A percentile compares a stretch with the other conserved stretches of the same genome.
These are phyloP conservation scores for Gavia stellata DNA, from an alignment of 2,113 vertebrate species.

Conservation along the genomic window DNA sequence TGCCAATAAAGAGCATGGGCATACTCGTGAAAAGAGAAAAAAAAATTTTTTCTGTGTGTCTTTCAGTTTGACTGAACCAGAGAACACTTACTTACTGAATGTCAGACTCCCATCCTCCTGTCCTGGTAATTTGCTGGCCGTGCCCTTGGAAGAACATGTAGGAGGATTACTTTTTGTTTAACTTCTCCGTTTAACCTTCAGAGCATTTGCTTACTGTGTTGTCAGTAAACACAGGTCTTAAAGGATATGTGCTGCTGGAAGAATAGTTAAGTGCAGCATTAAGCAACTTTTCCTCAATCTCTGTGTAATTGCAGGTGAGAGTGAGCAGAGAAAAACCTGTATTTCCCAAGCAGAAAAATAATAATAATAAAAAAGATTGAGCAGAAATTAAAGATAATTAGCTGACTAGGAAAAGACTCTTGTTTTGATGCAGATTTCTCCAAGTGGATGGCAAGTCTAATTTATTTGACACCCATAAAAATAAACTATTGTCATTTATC, in stretches of 20 bases:
- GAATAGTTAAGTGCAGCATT: background rate
- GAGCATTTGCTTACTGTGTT: background rate
- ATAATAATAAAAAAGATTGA: background rate
- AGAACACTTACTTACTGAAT: background rate
- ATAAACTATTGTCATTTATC: background rate
- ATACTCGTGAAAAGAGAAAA: background rate
- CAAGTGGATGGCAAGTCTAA: background rate
- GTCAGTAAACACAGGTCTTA: slow-evolving; percentile 1
- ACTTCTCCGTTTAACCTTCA: slow-evolving; percentile 31
- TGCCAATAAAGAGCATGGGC: background rate
- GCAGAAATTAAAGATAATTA: background rate
- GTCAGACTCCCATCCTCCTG: background rate
- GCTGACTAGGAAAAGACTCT: background rate
- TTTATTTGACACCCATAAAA: background rate
- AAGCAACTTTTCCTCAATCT: background rate
- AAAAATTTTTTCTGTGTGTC: background rate
- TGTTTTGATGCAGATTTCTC: background rate
- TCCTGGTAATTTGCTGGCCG: background rate
- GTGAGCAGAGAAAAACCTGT: background rate
- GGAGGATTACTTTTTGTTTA: slow-evolving; percentile 40
- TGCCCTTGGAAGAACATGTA: background rate
- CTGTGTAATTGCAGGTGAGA: background rate
- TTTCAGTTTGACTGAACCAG: background rate
- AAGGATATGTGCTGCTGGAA: background rate
- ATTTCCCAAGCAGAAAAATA: background rate